These are phyloP conservation scores for Geopemphigus sp. DNA, from an alignment of 1,140 invertebrate species.

Conservation along the genomic window DNA sequence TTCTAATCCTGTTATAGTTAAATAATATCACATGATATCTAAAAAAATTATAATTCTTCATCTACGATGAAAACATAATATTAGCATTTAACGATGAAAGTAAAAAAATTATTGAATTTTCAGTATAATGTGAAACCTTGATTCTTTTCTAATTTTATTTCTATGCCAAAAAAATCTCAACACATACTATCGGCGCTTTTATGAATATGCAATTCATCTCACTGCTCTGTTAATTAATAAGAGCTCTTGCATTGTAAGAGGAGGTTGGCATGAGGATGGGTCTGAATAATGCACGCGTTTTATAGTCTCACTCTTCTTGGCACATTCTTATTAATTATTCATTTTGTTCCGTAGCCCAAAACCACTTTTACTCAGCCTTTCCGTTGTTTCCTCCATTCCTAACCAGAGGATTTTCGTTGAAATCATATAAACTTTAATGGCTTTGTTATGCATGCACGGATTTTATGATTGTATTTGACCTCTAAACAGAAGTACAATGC, in stretches of 20 bases:
- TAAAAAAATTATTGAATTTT: no score
- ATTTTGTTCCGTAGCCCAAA: slow-evolving; percentile 38
- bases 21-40: no score
- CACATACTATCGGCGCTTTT: slow-evolving; percentile 26
- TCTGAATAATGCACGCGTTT: slow-evolving; percentile 32
- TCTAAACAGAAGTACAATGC: not conserved
- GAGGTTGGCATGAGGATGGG: slow-evolving; percentile 9
- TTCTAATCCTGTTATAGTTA: no score
- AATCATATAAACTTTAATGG: slow-evolving; percentile 30
- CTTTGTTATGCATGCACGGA: slow-evolving; percentile 36
- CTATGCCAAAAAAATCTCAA: slow-evolving; percentile 16
- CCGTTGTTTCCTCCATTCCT: not conserved
- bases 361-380: slow-evolving; percentile 25
- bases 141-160: not conserved
- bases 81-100: no score
- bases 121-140: no score
- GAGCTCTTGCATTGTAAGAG: slow-evolving; percentile 21
- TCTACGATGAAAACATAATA: no score
- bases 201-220: slow-evolving; percentile 21
- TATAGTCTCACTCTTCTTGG: slow-evolving; percentile 48
- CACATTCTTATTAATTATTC: slow-evolving; percentile 48
- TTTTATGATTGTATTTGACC: slow-evolving; percentile 35
- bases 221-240: slow-evolving; percentile 41
- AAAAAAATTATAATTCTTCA: no score
- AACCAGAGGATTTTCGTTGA: slow-evolving; percentile 16